Percentiles rank a stretch among this genome's conserved stretches.
These are phyloP conservation scores for Pseudonaja textilis DNA, from an alignment of 2,113 vertebrate genomes.

Conservation along the genomic window DNA sequence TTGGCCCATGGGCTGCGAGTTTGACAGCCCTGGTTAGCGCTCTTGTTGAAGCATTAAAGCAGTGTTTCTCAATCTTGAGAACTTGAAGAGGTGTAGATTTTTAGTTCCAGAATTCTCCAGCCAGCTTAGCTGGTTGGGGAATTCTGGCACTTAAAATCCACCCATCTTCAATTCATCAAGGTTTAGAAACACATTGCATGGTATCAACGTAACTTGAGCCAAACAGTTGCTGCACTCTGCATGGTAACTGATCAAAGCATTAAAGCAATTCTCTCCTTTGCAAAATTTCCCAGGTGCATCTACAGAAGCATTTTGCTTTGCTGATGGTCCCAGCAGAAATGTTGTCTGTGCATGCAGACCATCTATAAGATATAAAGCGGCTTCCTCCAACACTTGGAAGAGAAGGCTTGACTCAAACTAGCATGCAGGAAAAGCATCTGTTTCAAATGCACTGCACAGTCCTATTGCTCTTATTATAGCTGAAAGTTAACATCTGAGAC, in stretches of 20 bases:
- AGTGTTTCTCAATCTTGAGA: not conserved
- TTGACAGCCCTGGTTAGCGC: too few species aligned
- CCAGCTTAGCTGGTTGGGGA: not conserved
- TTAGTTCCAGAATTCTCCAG: not conserved
- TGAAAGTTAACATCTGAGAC: not conserved
- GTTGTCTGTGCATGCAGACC: not conserved
- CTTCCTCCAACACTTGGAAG: not conserved
- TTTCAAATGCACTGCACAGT: not conserved
- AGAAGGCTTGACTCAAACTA: not conserved
- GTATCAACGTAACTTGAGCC: not conserved
- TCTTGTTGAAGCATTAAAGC: not conserved
- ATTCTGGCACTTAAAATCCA: not conserved
- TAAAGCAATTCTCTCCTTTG: not conserved
- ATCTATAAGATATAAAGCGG: not conserved
- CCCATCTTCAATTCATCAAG: not conserved
- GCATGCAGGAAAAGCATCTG: not conserved
- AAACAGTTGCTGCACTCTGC: not conserved
- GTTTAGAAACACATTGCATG: not conserved
- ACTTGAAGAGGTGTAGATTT: not conserved
- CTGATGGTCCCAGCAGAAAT: not conserved
- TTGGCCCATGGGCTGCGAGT: too few species aligned
- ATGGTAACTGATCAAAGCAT: not conserved
- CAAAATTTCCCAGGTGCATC: not conserved
- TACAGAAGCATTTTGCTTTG: not conserved
- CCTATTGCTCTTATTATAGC: not conserved